Percentiles rank a stretch among this genome's conserved stretches.
Evolutionary conservation across 2,888 invertebrate genomes (phyloP).

Genomic region (Andrena bicolor): DNA sequence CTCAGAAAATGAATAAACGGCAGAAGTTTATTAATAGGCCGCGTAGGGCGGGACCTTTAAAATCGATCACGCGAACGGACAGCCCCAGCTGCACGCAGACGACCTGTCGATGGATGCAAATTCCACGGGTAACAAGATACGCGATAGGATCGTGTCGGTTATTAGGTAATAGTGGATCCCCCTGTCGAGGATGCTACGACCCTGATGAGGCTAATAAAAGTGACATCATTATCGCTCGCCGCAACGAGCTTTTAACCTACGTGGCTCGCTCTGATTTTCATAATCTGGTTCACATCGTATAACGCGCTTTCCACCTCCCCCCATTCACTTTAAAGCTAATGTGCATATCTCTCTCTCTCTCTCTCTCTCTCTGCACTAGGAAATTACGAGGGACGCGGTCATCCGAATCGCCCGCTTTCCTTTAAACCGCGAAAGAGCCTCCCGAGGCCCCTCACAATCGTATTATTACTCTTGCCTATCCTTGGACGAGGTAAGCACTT

Average conservation of each 20-base stretch:
- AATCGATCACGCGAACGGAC: slow-evolving; percentile 12
- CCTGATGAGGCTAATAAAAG: slow-evolving; percentile 82
- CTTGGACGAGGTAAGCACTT: slow-evolving; percentile 51
- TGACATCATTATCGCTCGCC: slow-evolving; percentile 80
- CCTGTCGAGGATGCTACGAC: slow-evolving; percentile 76
- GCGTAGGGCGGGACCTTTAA: slow-evolving; percentile 21
- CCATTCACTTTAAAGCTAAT: slow-evolving; percentile 14
- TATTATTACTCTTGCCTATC: slow-evolving; percentile 59
- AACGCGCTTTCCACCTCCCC: slow-evolving; percentile 22
- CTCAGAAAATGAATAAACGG: neutral
- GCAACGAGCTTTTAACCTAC: slow-evolving; percentile 72
- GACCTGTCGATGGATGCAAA: slow-evolving; percentile 64
- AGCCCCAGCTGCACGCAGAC: slow-evolving; percentile 15
- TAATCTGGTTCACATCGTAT: slow-evolving; percentile 67
- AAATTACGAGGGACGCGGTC: slow-evolving; percentile 29
- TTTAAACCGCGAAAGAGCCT: too few species aligned
- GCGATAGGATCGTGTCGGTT: slow-evolving; percentile 65
- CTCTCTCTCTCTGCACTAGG: slow-evolving; percentile 1
- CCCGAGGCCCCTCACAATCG: slow-evolving; percentile 7
- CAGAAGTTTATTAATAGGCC: slow-evolving; percentile 39
- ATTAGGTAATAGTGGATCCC: slow-evolving; percentile 70
- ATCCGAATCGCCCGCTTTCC: neutral
- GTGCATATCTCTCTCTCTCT: neutral
- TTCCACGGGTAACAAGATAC: slow-evolving; percentile 59
- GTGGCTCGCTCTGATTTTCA: slow-evolving; percentile 72